Evolutionary conservation across 2,888 invertebrate species (phyloP).

Genomic region (Noctua fimbriata): DNA sequence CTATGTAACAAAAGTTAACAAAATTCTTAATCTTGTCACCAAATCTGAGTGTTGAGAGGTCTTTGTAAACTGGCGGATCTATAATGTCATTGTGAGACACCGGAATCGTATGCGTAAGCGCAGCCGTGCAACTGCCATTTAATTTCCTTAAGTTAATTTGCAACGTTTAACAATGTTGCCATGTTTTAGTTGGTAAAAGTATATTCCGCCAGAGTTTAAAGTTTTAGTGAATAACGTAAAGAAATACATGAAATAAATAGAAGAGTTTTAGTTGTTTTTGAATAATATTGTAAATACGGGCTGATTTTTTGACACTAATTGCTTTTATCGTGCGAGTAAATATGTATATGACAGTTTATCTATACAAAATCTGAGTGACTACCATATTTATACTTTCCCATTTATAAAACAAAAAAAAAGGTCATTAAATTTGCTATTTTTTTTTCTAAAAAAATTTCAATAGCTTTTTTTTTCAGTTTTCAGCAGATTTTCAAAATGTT

Average conservation of each 20-base stretch:
- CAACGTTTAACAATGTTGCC: conserved; percentile 9
- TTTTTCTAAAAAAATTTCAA: background rate
- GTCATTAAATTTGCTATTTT: too few species aligned
- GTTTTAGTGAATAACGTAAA: background rate
- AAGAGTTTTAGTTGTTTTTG: background rate
- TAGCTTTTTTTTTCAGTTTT: background rate
- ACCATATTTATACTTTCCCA: background rate
- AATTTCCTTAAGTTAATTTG: conserved; percentile 23
- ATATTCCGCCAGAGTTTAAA: background rate
- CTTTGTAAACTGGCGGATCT: conserved; percentile 47
- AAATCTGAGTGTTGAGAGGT: conserved; percentile 38
- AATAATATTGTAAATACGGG: background rate
- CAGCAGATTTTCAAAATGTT: background rate
- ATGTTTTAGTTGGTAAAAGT: background rate
- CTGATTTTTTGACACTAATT: background rate
- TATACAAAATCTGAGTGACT: background rate
- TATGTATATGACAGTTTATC: background rate
- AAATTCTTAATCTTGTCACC: conserved; percentile 10
- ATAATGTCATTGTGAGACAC: conserved; percentile 56
- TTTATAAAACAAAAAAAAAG: background rate
- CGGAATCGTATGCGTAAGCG: conserved; percentile 49
- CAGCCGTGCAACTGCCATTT: conserved; percentile 58
- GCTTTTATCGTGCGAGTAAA: background rate
- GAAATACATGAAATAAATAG: background rate
- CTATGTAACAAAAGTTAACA: conserved; percentile 25